Conservation (phyloP, 2,888 invertebrate species). For the Leucophenga montana region DNA sequence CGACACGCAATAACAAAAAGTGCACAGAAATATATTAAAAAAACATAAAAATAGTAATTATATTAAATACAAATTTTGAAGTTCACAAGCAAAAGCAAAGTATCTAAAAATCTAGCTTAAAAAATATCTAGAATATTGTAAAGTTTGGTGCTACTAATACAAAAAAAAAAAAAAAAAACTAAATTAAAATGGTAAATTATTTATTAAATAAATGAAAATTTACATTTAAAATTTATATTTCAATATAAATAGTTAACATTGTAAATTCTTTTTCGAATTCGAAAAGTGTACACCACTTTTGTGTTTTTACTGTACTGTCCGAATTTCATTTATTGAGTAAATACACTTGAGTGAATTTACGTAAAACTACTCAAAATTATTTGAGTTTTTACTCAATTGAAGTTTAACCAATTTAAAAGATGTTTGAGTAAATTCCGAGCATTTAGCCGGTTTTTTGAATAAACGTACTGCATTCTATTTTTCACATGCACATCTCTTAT, state of each 20-base stretch:
- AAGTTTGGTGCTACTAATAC: background rate
- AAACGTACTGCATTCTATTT: background rate
- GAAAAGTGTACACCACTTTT: too few relatives aligned
- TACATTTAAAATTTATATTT: too few relatives aligned
- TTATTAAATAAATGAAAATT: too few relatives aligned
- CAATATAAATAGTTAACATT: too few relatives aligned
- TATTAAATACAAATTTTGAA: constrained; percentile 4
- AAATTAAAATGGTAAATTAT: background rate
- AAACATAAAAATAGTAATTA: background rate
- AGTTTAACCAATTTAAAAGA: background rate
- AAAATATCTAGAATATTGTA: background rate
- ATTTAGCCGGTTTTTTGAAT: background rate
- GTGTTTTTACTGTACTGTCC: too few relatives aligned
- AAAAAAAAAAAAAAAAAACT: background rate
- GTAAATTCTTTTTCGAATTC: too few relatives aligned
- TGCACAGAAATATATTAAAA: background rate
- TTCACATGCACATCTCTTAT: background rate
- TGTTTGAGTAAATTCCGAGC: constrained; percentile 11
- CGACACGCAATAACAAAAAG: background rate
- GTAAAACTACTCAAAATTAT: too few relatives aligned
- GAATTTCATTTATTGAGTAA: background rate
- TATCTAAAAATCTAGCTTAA: too few relatives aligned
- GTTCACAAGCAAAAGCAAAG: background rate
- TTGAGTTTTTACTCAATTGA: background rate
- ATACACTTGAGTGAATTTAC: background rate